phyloP scores from a whole-genome alignment of 2,113 vertebrate genomes.

The Aleadryas rufinucha region DNA sequence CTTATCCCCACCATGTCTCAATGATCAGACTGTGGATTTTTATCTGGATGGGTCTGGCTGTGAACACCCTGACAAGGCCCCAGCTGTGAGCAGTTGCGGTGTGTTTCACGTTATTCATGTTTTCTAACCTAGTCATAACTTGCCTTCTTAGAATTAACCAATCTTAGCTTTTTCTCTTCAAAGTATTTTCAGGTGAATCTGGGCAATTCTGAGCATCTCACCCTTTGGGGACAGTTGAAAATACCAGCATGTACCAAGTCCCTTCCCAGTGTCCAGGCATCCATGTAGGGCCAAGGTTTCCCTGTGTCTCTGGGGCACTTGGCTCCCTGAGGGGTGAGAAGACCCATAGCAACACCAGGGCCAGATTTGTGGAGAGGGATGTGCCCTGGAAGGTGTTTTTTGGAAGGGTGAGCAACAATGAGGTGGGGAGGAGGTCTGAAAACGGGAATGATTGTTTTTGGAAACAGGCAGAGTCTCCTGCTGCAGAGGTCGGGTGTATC shows the following conservation, averaged over 20 bases:
- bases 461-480: background rate
- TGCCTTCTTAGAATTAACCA: background rate
- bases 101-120: background rate
- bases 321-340: background rate
- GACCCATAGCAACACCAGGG: fast-evolving
- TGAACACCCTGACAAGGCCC: background rate
- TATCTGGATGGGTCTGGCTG: background rate
- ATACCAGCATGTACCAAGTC: background rate
- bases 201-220: background rate
- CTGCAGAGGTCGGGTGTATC: background rate
- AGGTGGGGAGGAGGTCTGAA: background rate
- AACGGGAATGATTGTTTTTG: background rate
- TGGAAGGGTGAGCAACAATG: background rate
- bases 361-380: background rate
- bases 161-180: background rate
- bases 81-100: background rate
- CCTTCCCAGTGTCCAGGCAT: background rate
- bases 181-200: background rate
- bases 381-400: background rate
- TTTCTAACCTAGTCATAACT: background rate
- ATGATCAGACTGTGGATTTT: background rate
- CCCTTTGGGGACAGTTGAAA: background rate
- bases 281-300: background rate
- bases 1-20: background rate
- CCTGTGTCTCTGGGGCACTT: background rate